These are phyloP conservation scores for Himalopsyche japonica DNA, from an alignment of 2,888 invertebrate genomes.

Conservation along the genomic window DNA sequence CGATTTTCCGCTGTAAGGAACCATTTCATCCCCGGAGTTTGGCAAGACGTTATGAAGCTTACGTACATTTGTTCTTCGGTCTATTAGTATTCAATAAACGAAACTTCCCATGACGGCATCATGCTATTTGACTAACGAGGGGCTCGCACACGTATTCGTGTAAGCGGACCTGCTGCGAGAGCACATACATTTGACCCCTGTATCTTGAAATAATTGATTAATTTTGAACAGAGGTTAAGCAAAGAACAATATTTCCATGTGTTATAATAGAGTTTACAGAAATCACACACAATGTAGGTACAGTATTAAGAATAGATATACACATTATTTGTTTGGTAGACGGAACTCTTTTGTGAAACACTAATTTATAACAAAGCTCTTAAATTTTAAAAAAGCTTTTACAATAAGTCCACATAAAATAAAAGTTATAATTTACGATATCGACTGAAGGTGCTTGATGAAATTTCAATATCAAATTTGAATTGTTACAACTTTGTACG, in stretches of 20 bases:
- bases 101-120: conserved; percentile 32
- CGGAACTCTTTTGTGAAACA: neutral
- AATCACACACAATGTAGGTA: neutral
- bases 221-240: neutral
- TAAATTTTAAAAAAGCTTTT: too few species aligned
- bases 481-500: too few species aligned
- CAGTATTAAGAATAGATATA: neutral
- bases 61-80: neutral
- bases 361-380: too few species aligned
- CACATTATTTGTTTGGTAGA: neutral
- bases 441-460: too few species aligned
- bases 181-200: conserved; percentile 7
- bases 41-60: neutral
- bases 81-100: neutral
- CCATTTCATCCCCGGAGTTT: neutral
- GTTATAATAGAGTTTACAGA: neutral
- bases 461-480: too few species aligned
- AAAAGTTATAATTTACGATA: too few species aligned
- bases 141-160: conserved; percentile 21
- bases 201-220: conserved; percentile 11
- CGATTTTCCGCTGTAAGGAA: too few species aligned
- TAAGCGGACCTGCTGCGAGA: conserved; percentile 20
- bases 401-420: too few species aligned
- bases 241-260: conserved; percentile 6
- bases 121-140: conserved; percentile 35